Conservation (phyloP, 1,140 invertebrate genomes). For the Scaptodrosophila lebanonensis region DNA sequence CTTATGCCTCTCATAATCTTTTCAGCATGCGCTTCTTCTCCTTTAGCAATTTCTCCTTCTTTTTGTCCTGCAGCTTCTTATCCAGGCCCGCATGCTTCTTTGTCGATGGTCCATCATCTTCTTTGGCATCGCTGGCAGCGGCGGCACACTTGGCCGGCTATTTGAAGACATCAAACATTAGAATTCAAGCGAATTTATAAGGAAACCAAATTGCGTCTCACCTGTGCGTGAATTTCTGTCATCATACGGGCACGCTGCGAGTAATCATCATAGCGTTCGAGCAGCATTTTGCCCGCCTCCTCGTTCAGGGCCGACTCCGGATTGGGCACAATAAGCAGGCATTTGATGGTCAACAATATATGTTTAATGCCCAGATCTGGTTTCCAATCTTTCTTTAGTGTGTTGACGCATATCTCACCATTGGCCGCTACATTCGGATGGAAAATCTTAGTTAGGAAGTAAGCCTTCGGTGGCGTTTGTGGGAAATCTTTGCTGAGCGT, state of each 20-base stretch:
- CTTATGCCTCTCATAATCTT: constrained; percentile 86
- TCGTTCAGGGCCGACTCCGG: constrained; percentile 96
- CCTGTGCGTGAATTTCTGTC: constrained; percentile 93
- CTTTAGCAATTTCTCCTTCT: constrained; percentile 85
- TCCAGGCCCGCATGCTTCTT: constrained; percentile 88
- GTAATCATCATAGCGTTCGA: constrained; percentile 95
- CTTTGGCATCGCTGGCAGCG: constrained; percentile 59
- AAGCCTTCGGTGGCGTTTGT: constrained; percentile 93
- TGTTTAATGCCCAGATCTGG: constrained; percentile 97
- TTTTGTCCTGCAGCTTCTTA: constrained; percentile 87
- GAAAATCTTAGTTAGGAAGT: constrained; percentile 97
- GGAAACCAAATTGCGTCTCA: constrained; percentile 24
- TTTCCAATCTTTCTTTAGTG: constrained; percentile 98
- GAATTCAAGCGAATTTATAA: background rate
- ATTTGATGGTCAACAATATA: constrained; percentile 95
- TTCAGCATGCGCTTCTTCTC: constrained; percentile 93
- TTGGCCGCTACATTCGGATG: constrained; percentile 96
- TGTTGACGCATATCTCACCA: constrained; percentile 98
- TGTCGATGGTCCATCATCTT: constrained; percentile 84
- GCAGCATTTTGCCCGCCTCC: constrained; percentile 92
- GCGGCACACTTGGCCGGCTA: constrained; percentile 67
- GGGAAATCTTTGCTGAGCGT: constrained; percentile 96
- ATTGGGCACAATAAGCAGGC: constrained; percentile 95
- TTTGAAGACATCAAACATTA: background rate
- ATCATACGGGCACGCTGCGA: constrained; percentile 93